Evolutionary conservation across 2,888 invertebrate species (phyloP), one percentile per base, ranked within the genome.

Genomic region (Ceraclea dissimilis): DNA sequence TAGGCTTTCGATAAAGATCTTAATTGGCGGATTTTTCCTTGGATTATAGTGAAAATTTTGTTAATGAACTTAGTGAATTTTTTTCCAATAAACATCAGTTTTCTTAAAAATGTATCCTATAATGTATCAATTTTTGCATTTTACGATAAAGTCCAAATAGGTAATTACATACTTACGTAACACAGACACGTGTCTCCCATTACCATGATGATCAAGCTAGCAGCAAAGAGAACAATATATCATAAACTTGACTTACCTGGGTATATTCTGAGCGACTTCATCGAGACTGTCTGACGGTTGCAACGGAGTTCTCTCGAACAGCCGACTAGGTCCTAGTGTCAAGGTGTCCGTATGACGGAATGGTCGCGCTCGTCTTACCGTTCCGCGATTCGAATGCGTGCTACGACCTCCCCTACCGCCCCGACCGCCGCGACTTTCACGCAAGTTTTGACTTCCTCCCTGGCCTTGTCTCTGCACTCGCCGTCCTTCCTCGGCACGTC

Each of bases 261-360:
- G 93, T 76, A 93, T 93, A 72, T 91, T 90, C 67, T 90, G 84
- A 62, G 92, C 92, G 72, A 93, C 89, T 76, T 93, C 92, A 74
- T 93, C 93, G 70, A 93, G 81, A 70, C 89, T 90, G 80, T 93
- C 93, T 65, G 89, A 81, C 49, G 92, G 91, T 67, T 85, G 88
- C 71, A 90, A 82, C 63, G 90, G 90, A 56, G 90, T 86, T 62
- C 85, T 81, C 78, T 93, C 93, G 70, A 89, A 90, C 67, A 92
- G 82, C 61, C 88, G 82, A 65, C 90, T 90, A 46, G 90, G 90
- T 49, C 85, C 88, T 66, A 84, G 70, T 47, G 86, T 86, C 63
- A 87, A 70, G 67, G 75, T 79, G 71, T 83, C 85, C n/a, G 43
- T 39, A 26, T 52, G 54, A 6, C 60, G 51, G 22, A 39, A 31